phyloP scores from a whole-genome alignment of 2,888 invertebrate species.

The Eupithecia exiguata region DNA sequence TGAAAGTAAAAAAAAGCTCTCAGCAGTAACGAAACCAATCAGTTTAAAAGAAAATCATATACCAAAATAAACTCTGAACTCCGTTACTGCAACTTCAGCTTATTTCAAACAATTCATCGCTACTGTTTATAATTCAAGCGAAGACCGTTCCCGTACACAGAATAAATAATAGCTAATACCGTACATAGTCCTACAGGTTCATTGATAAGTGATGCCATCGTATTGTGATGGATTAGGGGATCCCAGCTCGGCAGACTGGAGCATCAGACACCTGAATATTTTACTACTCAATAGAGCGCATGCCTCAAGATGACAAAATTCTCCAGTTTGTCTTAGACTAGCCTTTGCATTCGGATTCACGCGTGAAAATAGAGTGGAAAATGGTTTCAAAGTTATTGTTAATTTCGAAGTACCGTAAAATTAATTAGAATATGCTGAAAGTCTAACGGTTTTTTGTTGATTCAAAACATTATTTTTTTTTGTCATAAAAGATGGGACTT shows the following conservation, averaged over 20 bases:
- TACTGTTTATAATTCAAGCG: not conserved
- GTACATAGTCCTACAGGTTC: not conserved
- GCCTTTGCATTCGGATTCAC: not conserved
- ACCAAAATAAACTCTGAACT: too few relatives aligned
- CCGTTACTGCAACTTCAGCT: not conserved
- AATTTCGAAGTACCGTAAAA: not conserved
- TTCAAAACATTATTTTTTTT: not conserved
- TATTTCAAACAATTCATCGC: not conserved
- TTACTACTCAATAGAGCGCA: constrained; percentile 51
- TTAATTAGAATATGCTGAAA: not conserved
- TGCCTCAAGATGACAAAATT: constrained; percentile 50
- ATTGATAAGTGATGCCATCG: constrained; percentile 1
- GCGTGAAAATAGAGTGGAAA: not conserved
- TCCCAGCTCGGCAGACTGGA: not conserved
- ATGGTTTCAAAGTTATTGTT: not conserved
- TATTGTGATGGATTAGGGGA: constrained; percentile 15
- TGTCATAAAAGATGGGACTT: too few relatives aligned
- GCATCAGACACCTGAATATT: constrained; percentile 53
- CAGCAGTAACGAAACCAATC: too few relatives aligned
- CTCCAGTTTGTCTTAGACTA: not conserved
- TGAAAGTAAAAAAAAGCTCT: too few relatives aligned
- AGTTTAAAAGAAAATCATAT: too few relatives aligned
- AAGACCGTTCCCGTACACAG: not conserved
- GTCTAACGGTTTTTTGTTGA: too few relatives aligned
- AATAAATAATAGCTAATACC: not conserved